phyloP scores from a whole-genome alignment of 2,113 vertebrate genomes.

The Gulo gulo region DNA sequence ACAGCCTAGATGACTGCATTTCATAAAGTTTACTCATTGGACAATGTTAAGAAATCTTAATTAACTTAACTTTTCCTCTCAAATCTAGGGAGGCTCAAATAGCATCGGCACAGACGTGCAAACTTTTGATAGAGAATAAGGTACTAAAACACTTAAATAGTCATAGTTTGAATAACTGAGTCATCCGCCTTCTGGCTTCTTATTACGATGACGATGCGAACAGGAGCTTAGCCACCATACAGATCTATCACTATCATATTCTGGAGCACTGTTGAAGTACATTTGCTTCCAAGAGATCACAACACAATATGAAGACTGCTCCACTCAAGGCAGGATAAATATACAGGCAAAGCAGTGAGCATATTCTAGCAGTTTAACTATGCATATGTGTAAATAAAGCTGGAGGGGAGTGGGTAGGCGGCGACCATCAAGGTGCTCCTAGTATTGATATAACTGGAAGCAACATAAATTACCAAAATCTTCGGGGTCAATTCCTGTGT shows the following conservation, averaged over 20 bases:
- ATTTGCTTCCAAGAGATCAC: neutral
- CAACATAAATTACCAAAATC: neutral
- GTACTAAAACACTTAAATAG: neutral
- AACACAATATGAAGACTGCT: neutral
- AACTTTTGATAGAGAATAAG: neutral
- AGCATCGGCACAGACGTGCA: neutral
- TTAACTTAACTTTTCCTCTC: neutral
- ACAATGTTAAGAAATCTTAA: neutral
- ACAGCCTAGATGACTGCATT: neutral
- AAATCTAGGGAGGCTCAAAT: neutral
- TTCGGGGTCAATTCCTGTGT: neutral
- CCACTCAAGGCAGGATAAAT: neutral
- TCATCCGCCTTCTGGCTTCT: neutral
- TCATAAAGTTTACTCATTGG: neutral
- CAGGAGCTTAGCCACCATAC: accelerated
- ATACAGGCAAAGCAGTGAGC: neutral
- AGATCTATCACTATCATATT: neutral
- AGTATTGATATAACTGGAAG: neutral
- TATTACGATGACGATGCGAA: neutral
- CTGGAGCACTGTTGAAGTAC: neutral
- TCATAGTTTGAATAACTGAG: neutral
- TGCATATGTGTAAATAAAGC: neutral
- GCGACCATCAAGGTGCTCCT: neutral
- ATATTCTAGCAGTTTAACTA: neutral
- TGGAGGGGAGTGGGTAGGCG: neutral